Base-by-base conservation (phyloP, 2,888 invertebrate species). In the Papilio elwesi region DNA sequence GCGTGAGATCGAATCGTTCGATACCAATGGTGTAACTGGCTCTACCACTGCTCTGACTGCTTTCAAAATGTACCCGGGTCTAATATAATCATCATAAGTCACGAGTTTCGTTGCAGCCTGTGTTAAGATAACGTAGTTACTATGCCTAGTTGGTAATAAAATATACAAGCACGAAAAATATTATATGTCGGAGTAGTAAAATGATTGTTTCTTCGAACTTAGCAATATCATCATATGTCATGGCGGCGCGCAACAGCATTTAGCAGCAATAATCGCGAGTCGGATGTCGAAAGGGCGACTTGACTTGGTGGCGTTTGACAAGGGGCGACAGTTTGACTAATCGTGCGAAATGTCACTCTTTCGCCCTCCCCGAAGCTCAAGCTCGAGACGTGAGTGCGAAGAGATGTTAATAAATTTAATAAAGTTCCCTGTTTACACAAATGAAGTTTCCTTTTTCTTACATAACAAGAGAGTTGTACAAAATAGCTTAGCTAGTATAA, bases 291-390 rank as follows among this genome's bases (percentile, higher is more conserved):
- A 85, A 85, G 85, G 88, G 85, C 85, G 83, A 62, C 43, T 62
- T 62, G 59, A 87, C 85, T 86, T 87, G 87, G 80, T 74, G 82
- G 80, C 83, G 82, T 87, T 87, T 91, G 91, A 92, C 91, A 89
- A 88, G 93, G 94, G 93, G 89, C 82, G 94, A 93, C 93, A 90
- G 85, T 81, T 89, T 93, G 93, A 94, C 87, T 90, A 93, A 94
- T 93, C 89, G 84, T 82, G 81, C 78, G 80, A 78, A 83, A 87
- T 85, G 87, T 87, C 86, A 86, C 84, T 89, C 87, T 85, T 38
- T 62, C 62, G 67, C 63, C 84, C 86, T 87, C 86, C 86, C 82
- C 80, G 80, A 83, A 11, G 70, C 71, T 74, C 75, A 68, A 11
- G 70, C 71, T 74, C 75, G 70, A 75, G 68, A 76, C 74, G 74